Base-by-base conservation (phyloP, 2,113 vertebrate genomes). In the Rhombomys opimus region DNA sequence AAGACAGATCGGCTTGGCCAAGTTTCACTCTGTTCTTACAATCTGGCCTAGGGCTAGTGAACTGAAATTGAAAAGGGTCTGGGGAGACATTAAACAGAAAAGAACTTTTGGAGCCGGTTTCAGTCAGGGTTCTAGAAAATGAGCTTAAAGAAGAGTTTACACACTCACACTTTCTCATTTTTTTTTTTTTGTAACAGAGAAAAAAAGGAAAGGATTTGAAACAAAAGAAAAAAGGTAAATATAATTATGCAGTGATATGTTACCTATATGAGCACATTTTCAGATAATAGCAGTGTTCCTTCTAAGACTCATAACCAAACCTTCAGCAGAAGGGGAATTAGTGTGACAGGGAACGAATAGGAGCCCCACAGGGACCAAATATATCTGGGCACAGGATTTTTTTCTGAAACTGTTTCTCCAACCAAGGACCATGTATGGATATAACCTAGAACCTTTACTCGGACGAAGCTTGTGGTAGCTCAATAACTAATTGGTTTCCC, bases 31-130 rank as follows among this genome's bases (percentile, higher is more conserved):
- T 13, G 35, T 89, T 65, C 61, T n/a, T 18, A 25, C 22, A 57
- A 67, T 72, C 7, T 77, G 82, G 22, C 78, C 38, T 95, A 63
- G 50, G 90, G 54, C 80, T 87, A 65, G 38, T 73, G 22, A 22
- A 41, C 61, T 87, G 86, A 72, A 89, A 54, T 27, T 78, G 78
- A 70, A 95, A 91, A 35, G 6, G 15, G 5, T 5, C 35, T 87
- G 25, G 77, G 87, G 90, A 96, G 57, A 78, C n/a, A 63, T 84
- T 87, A 89, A 87, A 90, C 2, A 75, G 59, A 61, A 67, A 91
- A 92, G 38, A 41, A 86, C 75, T 59, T 68, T 70, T 90, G 67
- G 77, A 89, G 35, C 27, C 38, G 52, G 11, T 93, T 90, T 86
- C 63, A 35, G 54, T 8, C 23, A 23, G 38, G 11, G 22, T 41